Base-by-base conservation (phyloP, 2,797 vertebrate species). In the Poecilia velifera region DNA sequence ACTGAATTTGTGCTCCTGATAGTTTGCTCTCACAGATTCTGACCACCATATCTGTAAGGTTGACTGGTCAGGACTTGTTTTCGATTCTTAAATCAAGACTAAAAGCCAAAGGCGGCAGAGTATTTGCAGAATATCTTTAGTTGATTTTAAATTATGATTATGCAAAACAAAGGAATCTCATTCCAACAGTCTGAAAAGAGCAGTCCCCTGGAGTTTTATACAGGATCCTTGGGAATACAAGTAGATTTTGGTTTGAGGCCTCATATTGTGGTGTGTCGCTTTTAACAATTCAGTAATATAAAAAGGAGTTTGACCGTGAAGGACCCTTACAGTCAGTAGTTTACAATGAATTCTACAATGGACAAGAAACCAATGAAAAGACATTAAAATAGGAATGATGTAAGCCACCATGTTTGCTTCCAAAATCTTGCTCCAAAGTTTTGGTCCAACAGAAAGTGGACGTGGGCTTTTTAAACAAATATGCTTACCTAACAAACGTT, bases 401-500 rank as follows among this genome's bases (percentile, higher is more conserved):
- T 14, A 10, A 31, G 14, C 2, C 41, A 3, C 6, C 16, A 4
- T 18, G 43, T 28, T 71, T 71, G 25, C 3, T 71, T 45, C 41
- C 25, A 45, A 13, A 28, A 7, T 46, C 6, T 72, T 45, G 25
- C 43, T 16, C 25, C 68, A 71, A 13, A 14, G 25, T 28, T 39
- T 71, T 45, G 68, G 4, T 41, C 43, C 25, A 72, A 46, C 25
- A 46, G 22, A 72, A 71, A 10, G 41, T 18, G 46, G 22, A 41
- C 31, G n/a, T 70, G 81, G 39, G 14, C 1, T 7, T 39, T 13
- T 82, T 41, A 64, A 43, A 64, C 49, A 14, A 66, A 28, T 34
- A 20, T 10, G 3, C 94, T 94, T 90, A 99, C 98, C 98, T 73
- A 99, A 94, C 68, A 99, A 94, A 80, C 96, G 96, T 90, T 99